Evolutionary conservation across 2,797 vertebrate genomes (phyloP).

Genomic region (Trematomus bernacchii): DNA sequence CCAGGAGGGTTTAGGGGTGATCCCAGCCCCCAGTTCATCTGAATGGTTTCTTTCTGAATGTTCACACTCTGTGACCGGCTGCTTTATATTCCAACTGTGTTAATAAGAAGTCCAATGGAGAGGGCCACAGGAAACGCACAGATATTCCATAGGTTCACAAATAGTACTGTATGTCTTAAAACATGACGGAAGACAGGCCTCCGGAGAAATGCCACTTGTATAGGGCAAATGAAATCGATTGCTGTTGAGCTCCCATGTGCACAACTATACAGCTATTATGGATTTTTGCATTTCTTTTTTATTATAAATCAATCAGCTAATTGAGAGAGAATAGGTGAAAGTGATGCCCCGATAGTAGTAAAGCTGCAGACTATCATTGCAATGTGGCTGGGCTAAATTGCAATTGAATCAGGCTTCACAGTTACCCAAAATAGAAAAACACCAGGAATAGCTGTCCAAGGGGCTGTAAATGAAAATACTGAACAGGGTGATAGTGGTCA

Average conservation of each 20-base stretch:
- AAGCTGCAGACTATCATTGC: conserved; percentile 55
- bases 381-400: conserved; percentile 34
- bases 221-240: conserved; percentile 72
- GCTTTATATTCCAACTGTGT: conserved; percentile 78
- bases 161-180: conserved; percentile 55
- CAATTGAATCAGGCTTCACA: conserved; percentile 41
- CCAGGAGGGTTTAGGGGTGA: conserved; percentile 70
- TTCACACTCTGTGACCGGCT: conserved; percentile 81
- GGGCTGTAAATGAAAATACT: conserved; percentile 9
- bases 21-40: conserved; percentile 67
- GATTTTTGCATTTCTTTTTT: conserved; percentile 74
- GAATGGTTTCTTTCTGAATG: conserved; percentile 82
- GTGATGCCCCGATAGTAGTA: conserved; percentile 55
- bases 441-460: conserved; percentile 27
- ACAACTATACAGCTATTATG: conserved; percentile 61
- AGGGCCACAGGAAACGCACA: conserved; percentile 61
- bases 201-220: conserved; percentile 75
- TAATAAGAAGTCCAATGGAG: conserved; percentile 75
- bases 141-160: conserved; percentile 66
- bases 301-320: conserved; percentile 84
- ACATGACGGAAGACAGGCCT: conserved; percentile 53
- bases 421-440: conserved; percentile 35
- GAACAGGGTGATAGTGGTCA: background rate
- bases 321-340: conserved; percentile 77
- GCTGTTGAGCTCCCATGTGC: conserved; percentile 53